phyloP scores from a whole-genome alignment of 2,888 invertebrate genomes.

The Drosophila infuscata region DNA sequence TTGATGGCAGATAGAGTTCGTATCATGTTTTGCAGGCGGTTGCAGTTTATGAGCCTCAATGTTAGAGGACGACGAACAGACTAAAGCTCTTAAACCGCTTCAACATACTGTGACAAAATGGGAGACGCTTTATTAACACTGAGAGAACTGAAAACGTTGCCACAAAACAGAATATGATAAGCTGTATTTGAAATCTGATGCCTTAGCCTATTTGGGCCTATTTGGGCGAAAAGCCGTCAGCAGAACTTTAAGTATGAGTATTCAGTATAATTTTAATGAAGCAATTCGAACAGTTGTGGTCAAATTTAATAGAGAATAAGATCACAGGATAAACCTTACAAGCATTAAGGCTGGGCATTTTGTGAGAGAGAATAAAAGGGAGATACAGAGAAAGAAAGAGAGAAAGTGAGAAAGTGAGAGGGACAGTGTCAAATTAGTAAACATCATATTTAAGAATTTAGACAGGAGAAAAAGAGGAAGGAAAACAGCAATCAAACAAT shows the following conservation, averaged over 20 bases:
- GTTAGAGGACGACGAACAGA: slow-evolving; percentile 48
- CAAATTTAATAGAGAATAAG: neutral
- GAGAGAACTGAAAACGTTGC: slow-evolving; percentile 24
- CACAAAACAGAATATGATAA: slow-evolving; percentile 12
- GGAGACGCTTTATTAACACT: slow-evolving; percentile 30
- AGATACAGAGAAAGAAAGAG: neutral
- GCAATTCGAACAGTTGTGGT: neutral
- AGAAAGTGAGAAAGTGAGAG: rapidly evolving
- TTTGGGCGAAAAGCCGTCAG: neutral
- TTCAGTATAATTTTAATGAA: neutral
- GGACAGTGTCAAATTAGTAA: neutral
- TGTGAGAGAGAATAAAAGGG: neutral
- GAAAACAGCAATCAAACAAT: neutral
- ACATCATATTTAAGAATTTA: neutral
- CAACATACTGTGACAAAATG: slow-evolving; percentile 38
- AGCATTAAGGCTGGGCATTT: neutral
- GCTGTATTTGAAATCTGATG: slow-evolving; percentile 17
- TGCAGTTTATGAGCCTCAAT: slow-evolving; percentile 68
- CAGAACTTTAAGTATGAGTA: neutral
- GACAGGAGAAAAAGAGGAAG: too few species aligned
- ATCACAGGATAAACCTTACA: neutral
- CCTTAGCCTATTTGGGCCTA: too few species aligned
- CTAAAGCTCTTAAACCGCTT: slow-evolving; percentile 40
- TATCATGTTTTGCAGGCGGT: slow-evolving; percentile 53
- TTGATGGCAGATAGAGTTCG: slow-evolving; percentile 25